Evolutionary conservation across 2,888 invertebrate species (phyloP).

Genomic region (Hartigia nigra): DNA sequence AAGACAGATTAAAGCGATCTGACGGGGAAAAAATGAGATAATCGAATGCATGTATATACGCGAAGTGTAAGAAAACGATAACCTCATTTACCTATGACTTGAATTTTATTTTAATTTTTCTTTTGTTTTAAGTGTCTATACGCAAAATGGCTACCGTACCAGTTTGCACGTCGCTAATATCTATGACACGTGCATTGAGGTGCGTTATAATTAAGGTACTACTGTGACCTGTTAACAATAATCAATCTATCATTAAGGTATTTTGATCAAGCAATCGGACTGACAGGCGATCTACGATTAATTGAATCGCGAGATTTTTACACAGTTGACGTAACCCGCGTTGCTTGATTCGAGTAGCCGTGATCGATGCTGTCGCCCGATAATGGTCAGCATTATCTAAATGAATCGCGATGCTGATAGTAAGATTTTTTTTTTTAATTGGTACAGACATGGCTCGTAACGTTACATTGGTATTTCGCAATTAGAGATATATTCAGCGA

Average conservation of each 20-base stretch:
- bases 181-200: not conserved
- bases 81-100: not conserved
- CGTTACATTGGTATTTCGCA: not conserved
- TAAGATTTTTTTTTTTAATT: not conserved
- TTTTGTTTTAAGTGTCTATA: not conserved
- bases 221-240: not conserved
- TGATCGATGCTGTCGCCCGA: not conserved
- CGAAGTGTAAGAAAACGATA: not conserved
- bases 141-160: not conserved
- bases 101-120: too few relatives aligned
- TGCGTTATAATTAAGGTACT: not conserved
- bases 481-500: too few relatives aligned
- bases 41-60: too few relatives aligned
- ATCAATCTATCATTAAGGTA: not conserved
- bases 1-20: too few relatives aligned
- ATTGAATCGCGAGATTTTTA: not conserved
- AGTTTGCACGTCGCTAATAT: not conserved
- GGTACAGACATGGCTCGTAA: not conserved
- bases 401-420: not conserved
- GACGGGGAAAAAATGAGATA: too few relatives aligned
- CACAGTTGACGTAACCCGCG: not conserved
- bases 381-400: not conserved
- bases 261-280: not conserved
- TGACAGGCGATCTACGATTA: not conserved
- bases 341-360: not conserved